phyloP scores from a whole-genome alignment of 2,888 invertebrate genomes.

The Pemphredon lugubris region DNA sequence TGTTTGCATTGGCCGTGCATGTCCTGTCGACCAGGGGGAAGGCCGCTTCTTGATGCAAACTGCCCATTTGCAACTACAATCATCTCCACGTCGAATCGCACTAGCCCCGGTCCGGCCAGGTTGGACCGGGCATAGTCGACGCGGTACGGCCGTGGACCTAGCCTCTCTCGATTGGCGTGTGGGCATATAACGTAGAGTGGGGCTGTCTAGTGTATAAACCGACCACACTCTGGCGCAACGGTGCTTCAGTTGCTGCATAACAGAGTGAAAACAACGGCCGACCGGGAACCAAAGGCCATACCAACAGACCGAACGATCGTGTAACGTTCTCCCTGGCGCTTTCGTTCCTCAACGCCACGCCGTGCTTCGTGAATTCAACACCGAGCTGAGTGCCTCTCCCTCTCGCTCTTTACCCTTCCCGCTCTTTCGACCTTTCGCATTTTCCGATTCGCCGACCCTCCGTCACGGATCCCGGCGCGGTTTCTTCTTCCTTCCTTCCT shows the following conservation, averaged over 20 bases:
- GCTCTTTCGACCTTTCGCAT: constrained; percentile 35
- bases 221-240: constrained; percentile 74
- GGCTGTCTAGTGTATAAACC: constrained; percentile 74
- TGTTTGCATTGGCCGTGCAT: constrained; percentile 78
- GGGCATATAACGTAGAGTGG: constrained; percentile 46
- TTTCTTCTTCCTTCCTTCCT: no score
- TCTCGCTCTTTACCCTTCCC: constrained; percentile 1
- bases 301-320: constrained; percentile 65
- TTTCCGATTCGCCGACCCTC: constrained; percentile 38
- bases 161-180: constrained; percentile 65
- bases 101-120: constrained; percentile 39
- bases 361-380: constrained; percentile 55
- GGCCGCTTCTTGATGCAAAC: constrained; percentile 79
- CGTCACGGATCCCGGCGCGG: not conserved
- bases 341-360: constrained; percentile 37
- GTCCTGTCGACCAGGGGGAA: constrained; percentile 68
- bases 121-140: constrained; percentile 26
- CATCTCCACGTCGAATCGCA: constrained; percentile 77
- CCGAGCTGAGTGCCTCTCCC: constrained; percentile 41
- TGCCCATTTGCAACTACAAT: constrained; percentile 81
- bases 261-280: constrained; percentile 77
- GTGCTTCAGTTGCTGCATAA: constrained; percentile 76
- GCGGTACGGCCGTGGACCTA: constrained; percentile 41
- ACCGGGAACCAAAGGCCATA: constrained; percentile 74
- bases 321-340: constrained; percentile 50